Evolutionary conservation across 2,888 invertebrate genomes (phyloP), one percentile per base, ranked within the genome.

Genomic region (Andricus curvator): DNA sequence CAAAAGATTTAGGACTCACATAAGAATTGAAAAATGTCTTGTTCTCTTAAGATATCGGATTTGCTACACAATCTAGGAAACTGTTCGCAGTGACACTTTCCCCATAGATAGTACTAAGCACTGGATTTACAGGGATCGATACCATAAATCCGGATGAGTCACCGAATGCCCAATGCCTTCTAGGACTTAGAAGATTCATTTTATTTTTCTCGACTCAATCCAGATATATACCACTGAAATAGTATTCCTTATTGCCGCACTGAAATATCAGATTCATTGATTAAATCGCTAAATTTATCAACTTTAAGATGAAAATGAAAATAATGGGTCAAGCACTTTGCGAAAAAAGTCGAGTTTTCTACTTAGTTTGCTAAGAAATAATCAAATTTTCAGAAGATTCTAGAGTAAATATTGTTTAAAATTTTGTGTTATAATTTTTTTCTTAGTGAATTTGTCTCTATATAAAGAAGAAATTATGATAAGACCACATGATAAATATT

Each of bases 81-180:
- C 25, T 29, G 44, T 70, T 44, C 11, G 9, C 29, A 20, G 51
- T 48, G 29, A 51, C 48, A 70, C 25, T 51, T 70, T 70, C 11
- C 48, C 44, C 56, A 29, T 48, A 29, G 48, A 70, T 48, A 48
- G 70, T 29, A 48, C 51, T 70, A 29, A 70, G 70, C 70, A 70
- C 70, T 29, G 51, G 70, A 70, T 70, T 70, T 70, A 70, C 48
- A 48, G 8, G 70, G 20, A 70, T 70, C 70, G 70, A 70, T 70
- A 29, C 29, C 25, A 70, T 70, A 70, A 70, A 70, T 70, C 70
- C 70, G 70, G 70, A 70, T 70, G 70, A 70, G 20, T 70, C 48
- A 17, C 70, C 29, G 20, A 48, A 70, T 48, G 44, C 20, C 51
- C 56, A 56, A 56, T 56, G 20, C 56, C 56, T 70, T 29, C 44